phyloP scores from a whole-genome alignment of 2,113 vertebrate species.

The Ammodytes dubius region DNA sequence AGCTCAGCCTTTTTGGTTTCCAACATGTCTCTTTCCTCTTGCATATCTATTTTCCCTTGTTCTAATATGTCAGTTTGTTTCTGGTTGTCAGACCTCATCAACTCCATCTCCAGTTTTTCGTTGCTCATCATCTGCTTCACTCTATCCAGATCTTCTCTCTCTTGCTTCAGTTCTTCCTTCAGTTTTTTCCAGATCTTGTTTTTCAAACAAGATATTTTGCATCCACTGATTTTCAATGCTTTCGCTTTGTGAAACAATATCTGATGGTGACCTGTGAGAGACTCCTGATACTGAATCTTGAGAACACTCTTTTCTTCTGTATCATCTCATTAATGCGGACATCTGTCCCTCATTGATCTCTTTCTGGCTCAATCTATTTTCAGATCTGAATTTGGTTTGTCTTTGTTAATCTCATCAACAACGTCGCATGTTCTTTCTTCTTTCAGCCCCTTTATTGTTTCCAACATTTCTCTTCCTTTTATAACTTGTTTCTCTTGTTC shows the following conservation, averaged over 20 bases:
- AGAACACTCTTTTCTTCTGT: neutral
- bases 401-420: slow-evolving; percentile 11
- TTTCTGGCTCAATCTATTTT: neutral
- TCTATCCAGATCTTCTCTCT: slow-evolving; percentile 14
- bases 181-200: neutral
- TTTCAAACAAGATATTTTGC: neutral
- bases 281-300: too few species aligned
- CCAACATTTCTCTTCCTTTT: neutral
- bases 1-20: neutral
- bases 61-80: slow-evolving; percentile 6
- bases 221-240: neutral
- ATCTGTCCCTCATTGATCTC: neutral
- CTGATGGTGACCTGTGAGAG: neutral
- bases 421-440: neutral
- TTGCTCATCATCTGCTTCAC: neutral
- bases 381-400: neutral
- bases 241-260: neutral
- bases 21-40: neutral
- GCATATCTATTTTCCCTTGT: neutral
- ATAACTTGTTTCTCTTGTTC: slow-evolving; percentile 3
- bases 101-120: slow-evolving; percentile 22
- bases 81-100: neutral
- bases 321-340: neutral
- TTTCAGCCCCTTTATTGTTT: neutral
- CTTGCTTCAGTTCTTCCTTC: neutral